These are phyloP conservation scores for Desmodus rotundus DNA, from an alignment of 2,113 vertebrate species.

Conservation along the genomic window DNA sequence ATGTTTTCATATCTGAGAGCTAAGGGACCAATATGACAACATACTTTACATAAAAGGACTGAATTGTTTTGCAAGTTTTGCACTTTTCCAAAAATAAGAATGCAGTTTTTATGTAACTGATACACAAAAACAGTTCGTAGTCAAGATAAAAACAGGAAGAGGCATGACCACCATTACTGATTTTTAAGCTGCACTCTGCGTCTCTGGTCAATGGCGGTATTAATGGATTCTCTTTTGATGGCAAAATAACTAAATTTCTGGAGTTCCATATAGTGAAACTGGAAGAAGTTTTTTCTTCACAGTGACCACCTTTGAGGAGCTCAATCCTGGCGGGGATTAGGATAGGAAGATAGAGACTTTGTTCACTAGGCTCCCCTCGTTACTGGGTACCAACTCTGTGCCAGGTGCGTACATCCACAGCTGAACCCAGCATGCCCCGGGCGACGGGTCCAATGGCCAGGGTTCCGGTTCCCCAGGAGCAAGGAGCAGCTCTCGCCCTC, in stretches of 20 bases:
- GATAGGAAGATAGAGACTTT: not conserved
- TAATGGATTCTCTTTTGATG: not conserved
- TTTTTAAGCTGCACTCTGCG: not conserved
- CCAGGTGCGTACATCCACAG: not conserved
- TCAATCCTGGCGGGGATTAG: not conserved
- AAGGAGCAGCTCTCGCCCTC: not conserved
- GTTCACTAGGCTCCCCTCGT: not conserved
- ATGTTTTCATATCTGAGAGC: not conserved
- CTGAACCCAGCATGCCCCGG: not conserved
- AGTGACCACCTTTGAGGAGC: not conserved
- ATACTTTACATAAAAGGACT: not conserved
- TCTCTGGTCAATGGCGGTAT: not conserved
- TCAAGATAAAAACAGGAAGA: not conserved
- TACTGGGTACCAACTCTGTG: not conserved
- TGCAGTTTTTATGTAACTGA: not conserved
- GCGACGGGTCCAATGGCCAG: rapidly evolving
- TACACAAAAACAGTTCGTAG: not conserved
- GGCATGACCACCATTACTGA: not conserved
- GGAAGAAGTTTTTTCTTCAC: not conserved
- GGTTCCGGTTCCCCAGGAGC: not conserved
- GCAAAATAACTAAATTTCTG: not conserved
- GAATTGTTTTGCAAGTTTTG: not conserved
- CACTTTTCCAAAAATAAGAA: not conserved
- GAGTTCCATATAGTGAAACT: not conserved
- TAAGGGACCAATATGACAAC: not conserved